A percentile compares a stretch with the other conserved stretches of the same genome.
phyloP scores from a whole-genome alignment of 2,888 invertebrate genomes.

The Pogonocherus hispidulus region DNA sequence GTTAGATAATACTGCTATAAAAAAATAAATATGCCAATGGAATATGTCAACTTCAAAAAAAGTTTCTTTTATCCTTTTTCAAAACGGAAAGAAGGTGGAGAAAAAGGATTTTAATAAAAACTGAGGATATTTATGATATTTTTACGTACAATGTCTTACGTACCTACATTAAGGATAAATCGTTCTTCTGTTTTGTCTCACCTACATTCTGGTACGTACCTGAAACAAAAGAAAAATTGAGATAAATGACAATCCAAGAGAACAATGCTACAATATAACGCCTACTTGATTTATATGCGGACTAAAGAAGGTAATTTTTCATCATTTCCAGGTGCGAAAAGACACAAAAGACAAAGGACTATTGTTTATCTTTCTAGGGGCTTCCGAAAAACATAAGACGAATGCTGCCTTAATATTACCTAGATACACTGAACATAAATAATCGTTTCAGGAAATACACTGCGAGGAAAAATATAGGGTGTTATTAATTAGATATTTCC shows the following conservation, averaged over 20 bases:
- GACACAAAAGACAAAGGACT: not conserved
- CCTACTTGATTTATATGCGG: constrained; percentile 1
- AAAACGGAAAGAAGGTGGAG: too few species aligned
- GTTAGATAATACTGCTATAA: too few species aligned
- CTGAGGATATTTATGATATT: too few species aligned
- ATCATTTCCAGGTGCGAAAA: not conserved
- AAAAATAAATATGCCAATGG: too few species aligned
- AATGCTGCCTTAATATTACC: not conserved
- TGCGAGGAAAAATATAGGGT: not conserved
- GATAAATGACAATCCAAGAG: not conserved
- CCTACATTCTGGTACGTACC: too few species aligned
- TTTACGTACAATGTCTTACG: too few species aligned
- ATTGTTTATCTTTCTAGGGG: not conserved
- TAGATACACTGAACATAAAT: not conserved
- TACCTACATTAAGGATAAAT: too few species aligned
- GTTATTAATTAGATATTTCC: too few species aligned
- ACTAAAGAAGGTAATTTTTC: not conserved
- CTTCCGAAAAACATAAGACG: not conserved
- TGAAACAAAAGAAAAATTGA: not conserved
- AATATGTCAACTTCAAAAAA: too few species aligned
- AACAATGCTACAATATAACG: not conserved
- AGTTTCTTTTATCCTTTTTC: too few species aligned
- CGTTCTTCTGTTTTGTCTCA: too few species aligned
- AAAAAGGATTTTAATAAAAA: too few species aligned
- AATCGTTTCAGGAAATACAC: not conserved